phyloP scores from a whole-genome alignment of 2,797 vertebrate genomes.

The Myoxocephalus aenaeus region DNA sequence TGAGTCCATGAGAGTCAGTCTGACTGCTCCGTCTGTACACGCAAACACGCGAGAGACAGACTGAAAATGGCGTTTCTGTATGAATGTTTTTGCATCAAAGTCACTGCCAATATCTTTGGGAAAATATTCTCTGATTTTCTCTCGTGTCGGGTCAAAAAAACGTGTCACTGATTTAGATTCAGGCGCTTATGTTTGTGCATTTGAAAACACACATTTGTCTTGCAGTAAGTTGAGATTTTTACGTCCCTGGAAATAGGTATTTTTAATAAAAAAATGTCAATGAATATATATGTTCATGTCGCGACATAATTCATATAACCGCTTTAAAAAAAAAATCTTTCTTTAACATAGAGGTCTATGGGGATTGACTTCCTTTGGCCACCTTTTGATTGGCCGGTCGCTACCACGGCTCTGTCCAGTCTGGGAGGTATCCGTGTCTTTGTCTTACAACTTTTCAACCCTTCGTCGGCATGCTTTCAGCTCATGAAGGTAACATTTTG shows the following conservation, averaged over 20 bases:
- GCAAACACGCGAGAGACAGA: not conserved
- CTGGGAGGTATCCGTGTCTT: no score
- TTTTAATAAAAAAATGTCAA: not conserved
- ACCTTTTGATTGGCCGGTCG: no score
- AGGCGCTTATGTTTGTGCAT: not conserved
- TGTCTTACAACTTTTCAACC: no score
- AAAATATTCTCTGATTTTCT: slow-evolving; percentile 1
- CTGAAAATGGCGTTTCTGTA: not conserved
- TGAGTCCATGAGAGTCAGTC: slow-evolving; percentile 26
- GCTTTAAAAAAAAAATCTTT: no score
- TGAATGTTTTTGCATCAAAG: slow-evolving; percentile 2
- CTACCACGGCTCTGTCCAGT: no score
- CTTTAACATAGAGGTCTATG: not conserved
- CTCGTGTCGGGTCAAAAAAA: not conserved
- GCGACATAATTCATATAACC: not conserved
- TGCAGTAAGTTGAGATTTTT: not conserved
- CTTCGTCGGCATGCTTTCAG: no score
- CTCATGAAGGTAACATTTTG: no score
- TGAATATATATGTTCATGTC: not conserved
- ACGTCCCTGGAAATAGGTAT: not conserved
- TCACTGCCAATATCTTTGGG: not conserved
- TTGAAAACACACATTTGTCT: not conserved
- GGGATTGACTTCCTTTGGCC: no score
- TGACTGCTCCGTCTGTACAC: not conserved
- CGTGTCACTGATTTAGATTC: not conserved